Conservation (phyloP, 2,888 invertebrate genomes). For the Pegoplata infirma region DNA sequence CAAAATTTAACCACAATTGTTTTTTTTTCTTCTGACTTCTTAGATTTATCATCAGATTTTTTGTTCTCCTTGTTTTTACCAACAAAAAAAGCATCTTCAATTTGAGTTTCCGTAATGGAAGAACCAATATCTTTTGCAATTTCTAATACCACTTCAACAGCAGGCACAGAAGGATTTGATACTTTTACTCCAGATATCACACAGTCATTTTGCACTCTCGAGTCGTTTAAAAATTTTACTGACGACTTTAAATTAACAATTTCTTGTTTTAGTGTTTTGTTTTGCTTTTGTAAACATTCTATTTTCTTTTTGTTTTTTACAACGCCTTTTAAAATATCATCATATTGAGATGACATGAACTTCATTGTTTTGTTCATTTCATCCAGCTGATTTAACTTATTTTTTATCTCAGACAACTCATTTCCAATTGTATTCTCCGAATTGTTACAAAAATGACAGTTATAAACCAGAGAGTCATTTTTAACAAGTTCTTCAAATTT, state of each 20-base stretch:
- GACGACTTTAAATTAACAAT: slow-evolving; percentile 13
- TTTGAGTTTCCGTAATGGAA: neutral
- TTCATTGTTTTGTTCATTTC: slow-evolving; percentile 12
- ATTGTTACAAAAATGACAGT: slow-evolving; percentile 1
- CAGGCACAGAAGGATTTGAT: neutral
- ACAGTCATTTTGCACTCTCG: slow-evolving; percentile 19
- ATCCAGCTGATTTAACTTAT: neutral
- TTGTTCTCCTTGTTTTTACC: neutral
- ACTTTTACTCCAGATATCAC: neutral
- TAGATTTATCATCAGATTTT: too few species aligned
- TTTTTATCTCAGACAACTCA: neutral
- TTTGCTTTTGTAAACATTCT: slow-evolving; percentile 1
- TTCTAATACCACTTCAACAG: neutral
- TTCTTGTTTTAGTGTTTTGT: too few species aligned
- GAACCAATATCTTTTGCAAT: slow-evolving; percentile 2
- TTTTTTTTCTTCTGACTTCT: neutral
- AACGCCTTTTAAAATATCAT: slow-evolving; percentile 16
- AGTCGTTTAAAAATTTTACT: slow-evolving; percentile 10
- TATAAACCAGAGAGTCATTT: slow-evolving; percentile 12
- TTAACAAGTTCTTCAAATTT: neutral
- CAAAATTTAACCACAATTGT: neutral
- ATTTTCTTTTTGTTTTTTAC: slow-evolving; percentile 17
- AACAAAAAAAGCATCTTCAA: slow-evolving; percentile 25
- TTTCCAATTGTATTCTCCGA: neutral
- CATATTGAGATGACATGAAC: too few species aligned